Conservation (phyloP, 2,888 invertebrate genomes). For the Diarsia rubi region DNA sequence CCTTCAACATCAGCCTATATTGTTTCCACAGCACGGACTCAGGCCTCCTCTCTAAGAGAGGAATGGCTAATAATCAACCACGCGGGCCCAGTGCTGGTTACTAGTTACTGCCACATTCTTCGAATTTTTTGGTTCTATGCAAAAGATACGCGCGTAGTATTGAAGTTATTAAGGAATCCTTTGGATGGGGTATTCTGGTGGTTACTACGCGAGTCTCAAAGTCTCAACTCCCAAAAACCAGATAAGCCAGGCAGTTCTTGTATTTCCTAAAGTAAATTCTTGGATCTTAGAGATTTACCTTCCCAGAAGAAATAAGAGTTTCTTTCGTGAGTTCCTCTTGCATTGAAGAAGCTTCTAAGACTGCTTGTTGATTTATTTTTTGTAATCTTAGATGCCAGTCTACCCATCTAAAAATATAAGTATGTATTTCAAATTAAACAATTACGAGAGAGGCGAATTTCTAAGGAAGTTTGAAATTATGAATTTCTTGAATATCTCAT, state of each 20-base stretch:
- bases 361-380: constrained; percentile 96
- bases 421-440: background rate
- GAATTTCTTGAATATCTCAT: background rate
- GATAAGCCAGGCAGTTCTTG: background rate
- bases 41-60: too few species aligned
- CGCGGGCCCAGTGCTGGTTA: too few species aligned
- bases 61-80: too few species aligned
- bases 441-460: background rate
- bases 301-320: constrained; percentile 93
- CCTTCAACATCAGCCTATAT: too few species aligned
- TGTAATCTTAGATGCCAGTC: constrained; percentile 96
- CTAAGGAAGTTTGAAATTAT: background rate
- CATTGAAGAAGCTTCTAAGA: constrained; percentile 94
- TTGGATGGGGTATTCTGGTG: background rate
- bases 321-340: constrained; percentile 97
- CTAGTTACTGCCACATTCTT: too few species aligned
- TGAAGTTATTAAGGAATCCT: background rate
- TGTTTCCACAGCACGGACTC: too few species aligned
- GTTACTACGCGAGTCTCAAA: background rate
- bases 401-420: constrained; percentile 92
- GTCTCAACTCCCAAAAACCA: background rate
- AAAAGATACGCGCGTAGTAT: background rate
- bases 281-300: constrained; percentile 85
- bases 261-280: background rate
- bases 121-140: too few species aligned